Conservation (phyloP, 2,797 vertebrate species). For the Hippocampus kuda region DNA sequence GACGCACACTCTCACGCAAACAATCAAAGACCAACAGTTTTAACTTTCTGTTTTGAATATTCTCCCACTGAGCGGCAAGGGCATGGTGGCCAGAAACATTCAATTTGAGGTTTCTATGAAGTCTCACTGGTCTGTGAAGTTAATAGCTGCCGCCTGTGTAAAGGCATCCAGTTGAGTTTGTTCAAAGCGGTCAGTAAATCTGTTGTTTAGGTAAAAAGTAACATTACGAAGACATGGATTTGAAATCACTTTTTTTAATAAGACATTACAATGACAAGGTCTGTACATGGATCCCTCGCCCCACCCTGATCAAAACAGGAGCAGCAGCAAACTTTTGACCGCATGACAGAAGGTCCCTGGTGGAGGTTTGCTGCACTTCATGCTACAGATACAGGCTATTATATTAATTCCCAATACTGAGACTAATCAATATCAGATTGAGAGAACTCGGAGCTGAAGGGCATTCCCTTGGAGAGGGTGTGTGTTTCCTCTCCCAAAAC, state of each 20-base stretch:
- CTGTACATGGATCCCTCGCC: constrained; percentile 68
- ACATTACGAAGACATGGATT: constrained; percentile 44
- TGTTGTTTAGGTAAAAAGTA: neutral
- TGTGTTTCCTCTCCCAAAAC: constrained; percentile 16
- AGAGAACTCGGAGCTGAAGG: constrained; percentile 56
- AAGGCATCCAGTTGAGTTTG: neutral
- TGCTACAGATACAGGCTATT: constrained; percentile 71
- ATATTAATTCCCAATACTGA: constrained; percentile 60
- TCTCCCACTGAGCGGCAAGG: constrained; percentile 28
- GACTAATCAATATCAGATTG: constrained; percentile 58
- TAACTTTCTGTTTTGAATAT: constrained; percentile 59
- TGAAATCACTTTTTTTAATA: constrained; percentile 77
- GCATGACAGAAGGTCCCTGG: constrained; percentile 55
- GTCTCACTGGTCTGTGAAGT: neutral
- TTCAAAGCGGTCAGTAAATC: neutral
- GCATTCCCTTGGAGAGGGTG: constrained; percentile 62
- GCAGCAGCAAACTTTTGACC: constrained; percentile 57
- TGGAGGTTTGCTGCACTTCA: constrained; percentile 63
- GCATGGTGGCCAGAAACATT: constrained; percentile 21
- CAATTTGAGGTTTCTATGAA: constrained; percentile 9
- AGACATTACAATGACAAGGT: constrained; percentile 75
- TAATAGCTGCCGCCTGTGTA: neutral
- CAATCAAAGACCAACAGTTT: constrained; percentile 36
- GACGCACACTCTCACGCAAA: constrained; percentile 21
- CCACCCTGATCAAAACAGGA: constrained; percentile 67